Base-by-base conservation (phyloP, 2,113 vertebrate genomes). In the Myiopsitta monachus region DNA sequence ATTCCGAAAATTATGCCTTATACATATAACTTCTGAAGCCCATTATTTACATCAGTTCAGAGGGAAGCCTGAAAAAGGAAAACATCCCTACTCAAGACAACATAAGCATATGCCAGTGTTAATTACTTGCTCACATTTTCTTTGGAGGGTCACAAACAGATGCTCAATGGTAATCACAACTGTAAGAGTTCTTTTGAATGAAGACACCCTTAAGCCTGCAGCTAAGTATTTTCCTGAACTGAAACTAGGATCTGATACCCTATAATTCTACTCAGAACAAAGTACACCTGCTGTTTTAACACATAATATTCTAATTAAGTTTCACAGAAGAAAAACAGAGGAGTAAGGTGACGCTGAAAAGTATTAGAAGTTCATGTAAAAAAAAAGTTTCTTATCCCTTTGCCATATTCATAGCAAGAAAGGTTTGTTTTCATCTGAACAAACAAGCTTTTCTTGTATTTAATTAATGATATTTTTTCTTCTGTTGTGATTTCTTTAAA, bases 401-500 rank as follows among this genome's bases (percentile, higher is more conserved):
- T 98, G 75, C 97, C 94, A 73, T 97, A 97, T 69, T 98, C 96
- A 19, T 98, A 97, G 59, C 98, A 97, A 49, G 94, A 97, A 87
- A 97, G 94, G 14, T 68, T 96, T 93, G 82, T 76, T 96, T 97
- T 98, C 4, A 74, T 97, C 74, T 98, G 96, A 92, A 97, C 91
- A 94, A 98, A 98, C 73, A 97, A 91, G 1, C 84, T 86, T 72
- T 97, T 96, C 91, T 97, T 98, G 91, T 98, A 98, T 92, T 97
- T 98, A 80, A 76, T 87, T 55, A 93, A 95, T 52, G 97, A 97
- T 73, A 98, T 95, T 90, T 98, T 95, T 97, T 97, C 95, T 98
- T 98, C 88, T 98, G 96, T 69, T 98, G 97, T 62, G 97, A 98
- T 88, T 95, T 97, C 92, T 98, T 98, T 72, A 98, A 84, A 90